These are phyloP conservation scores for Euphonia xanthogaster DNA, from an alignment of 2,797 vertebrate species.

Conservation along the genomic window DNA sequence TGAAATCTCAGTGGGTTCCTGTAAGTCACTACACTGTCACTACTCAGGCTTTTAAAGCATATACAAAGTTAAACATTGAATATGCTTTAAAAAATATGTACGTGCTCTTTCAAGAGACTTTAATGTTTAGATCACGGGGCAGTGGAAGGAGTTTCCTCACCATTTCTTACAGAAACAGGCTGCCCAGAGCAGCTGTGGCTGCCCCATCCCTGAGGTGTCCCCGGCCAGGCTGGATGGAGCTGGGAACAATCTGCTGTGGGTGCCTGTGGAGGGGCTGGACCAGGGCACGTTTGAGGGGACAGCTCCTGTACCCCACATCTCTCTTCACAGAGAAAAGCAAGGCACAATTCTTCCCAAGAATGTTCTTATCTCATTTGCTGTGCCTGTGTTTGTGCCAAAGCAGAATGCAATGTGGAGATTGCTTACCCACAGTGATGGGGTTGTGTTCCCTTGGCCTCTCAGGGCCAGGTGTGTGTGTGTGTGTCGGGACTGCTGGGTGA, in stretches of 20 bases:
- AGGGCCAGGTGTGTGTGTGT: no score
- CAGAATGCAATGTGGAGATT: no score
- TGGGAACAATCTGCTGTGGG: fast-evolving
- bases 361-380: no score
- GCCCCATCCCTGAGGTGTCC: not conserved
- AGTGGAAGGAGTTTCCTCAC: not conserved
- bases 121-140: not conserved
- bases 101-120: not conserved
- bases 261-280: fast-evolving
- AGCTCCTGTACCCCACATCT: no score
- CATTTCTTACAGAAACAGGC: not conserved
- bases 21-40: not conserved
- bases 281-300: not conserved
- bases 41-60: not conserved
- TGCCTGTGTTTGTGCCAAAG: no score
- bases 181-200: not conserved
- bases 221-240: not conserved
- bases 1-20: not conserved
- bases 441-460: no score
- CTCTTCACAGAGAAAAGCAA: no score
- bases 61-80: not conserved
- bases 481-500: no score
- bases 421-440: no score
- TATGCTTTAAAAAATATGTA: fast-evolving
- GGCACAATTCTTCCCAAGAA: no score